These are phyloP conservation scores for Mastigias papua DNA, from an alignment of 30 jellyfish, hydroid and myxozoan species.

Conservation along the genomic window DNA sequence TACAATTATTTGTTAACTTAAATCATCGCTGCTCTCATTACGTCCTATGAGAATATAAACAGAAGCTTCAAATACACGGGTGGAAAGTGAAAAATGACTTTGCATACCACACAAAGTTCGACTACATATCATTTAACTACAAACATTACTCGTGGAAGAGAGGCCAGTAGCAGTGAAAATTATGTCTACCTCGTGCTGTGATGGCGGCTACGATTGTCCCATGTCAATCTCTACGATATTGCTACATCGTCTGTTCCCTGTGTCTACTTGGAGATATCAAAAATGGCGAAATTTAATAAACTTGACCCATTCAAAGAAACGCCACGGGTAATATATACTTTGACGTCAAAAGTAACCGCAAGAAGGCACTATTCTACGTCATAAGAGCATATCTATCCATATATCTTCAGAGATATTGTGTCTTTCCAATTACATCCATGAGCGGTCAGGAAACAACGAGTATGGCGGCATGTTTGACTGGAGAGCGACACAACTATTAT, in stretches of 20 bases:
- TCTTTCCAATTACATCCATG: background rate
- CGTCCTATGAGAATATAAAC: too few relatives aligned
- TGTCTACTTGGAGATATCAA: background rate
- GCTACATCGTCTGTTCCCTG: conserved; percentile 2
- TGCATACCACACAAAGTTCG: too few relatives aligned
- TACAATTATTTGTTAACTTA: too few relatives aligned
- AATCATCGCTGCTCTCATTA: too few relatives aligned
- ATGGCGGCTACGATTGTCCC: background rate
- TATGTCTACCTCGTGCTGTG: too few relatives aligned
- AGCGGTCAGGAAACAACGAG: conserved; percentile 44
- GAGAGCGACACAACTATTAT: conserved; percentile 11
- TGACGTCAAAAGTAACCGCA: conserved; percentile 18
- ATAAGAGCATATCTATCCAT: background rate
- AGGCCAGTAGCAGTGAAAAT: too few relatives aligned
- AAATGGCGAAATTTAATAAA: background rate
- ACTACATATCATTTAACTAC: too few relatives aligned
- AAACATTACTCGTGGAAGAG: too few relatives aligned
- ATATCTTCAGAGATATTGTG: background rate
- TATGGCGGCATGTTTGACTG: background rate
- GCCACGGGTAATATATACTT: background rate
- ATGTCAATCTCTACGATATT: background rate
- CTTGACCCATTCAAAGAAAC: background rate
- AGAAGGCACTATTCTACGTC: conserved; percentile 18
- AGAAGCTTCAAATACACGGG: too few relatives aligned
- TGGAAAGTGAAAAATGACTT: too few relatives aligned